Base-by-base conservation (phyloP, 2,888 invertebrate species). In the Elmis aenea region DNA sequence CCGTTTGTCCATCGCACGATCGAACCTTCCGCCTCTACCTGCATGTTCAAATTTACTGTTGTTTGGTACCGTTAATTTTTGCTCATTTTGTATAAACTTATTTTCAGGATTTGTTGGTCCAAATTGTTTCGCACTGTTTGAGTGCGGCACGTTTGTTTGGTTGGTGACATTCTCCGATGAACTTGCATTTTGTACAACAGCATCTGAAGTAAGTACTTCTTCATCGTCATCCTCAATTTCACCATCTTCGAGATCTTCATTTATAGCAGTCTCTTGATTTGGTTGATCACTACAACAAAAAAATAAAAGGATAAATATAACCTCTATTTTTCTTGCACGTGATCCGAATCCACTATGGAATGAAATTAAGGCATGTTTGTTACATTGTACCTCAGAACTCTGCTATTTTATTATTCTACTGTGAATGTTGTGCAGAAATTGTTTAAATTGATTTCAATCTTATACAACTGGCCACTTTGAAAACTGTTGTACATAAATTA, bases 231-330 rank as follows among this genome's bases (percentile, higher is more conserved):
- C 77, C 46, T 87, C 87, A 51, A 90, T 88, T 67, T 90, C 90
- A 27, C 90, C 90, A 61, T 90, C 90, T 69, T 91, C 90, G 48
- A 89, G 73, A 62, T 89, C 88, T 58, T 83, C 76, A 25, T 69
- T 47, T 8, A 33, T 36, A 10, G 48, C 2, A 10, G 15, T 5
- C 1, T 18, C 18, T n/a, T n/a, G n/a, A n/a, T n/a, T n/a, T n/a
- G n/a, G n/a, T n/a, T n/a, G n/a, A n/a, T n/a, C n/a, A 8, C 18
- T 18, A 8, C 18, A 18, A 18, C 18, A 18, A 18, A n/a, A n/a
- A n/a, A n/a, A n/a, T n/a, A n/a, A n/a, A n/a, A n/a, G n/a, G n/a
- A n/a, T n/a, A n/a, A n/a, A n/a, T n/a, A n/a, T n/a, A n/a, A n/a
- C n/a, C n/a, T n/a, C n/a, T n/a, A n/a, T n/a, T n/a, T n/a, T n/a